A percentile compares a stretch with the other conserved stretches of the same genome.
Conservation (phyloP, 2,888 invertebrate genomes). For the Sphaerophoria taeniata region DNA sequence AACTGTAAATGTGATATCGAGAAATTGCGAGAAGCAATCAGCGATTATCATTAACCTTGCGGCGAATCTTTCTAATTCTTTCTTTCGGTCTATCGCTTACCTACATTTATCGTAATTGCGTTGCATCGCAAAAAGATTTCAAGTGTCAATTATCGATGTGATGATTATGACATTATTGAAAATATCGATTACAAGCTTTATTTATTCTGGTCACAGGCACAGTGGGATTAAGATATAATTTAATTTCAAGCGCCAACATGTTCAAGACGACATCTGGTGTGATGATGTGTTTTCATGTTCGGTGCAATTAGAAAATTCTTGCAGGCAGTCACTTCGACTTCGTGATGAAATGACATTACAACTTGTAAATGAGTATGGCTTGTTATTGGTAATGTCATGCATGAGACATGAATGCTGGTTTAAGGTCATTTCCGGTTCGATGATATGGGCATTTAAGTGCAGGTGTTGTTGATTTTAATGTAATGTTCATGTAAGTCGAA, state of each 20-base stretch:
- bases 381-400: slow-evolving; percentile 12
- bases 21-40: slow-evolving; percentile 9
- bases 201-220: slow-evolving; percentile 31
- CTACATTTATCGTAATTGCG: slow-evolving; percentile 65
- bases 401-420: slow-evolving; percentile 40
- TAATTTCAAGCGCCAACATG: neutral
- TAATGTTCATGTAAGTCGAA: too few species aligned
- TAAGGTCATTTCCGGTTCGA: slow-evolving; percentile 60
- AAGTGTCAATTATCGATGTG: slow-evolving; percentile 49
- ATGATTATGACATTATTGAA: slow-evolving; percentile 39
- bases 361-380: slow-evolving; percentile 4
- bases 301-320: slow-evolving; percentile 6
- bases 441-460: too few species aligned
- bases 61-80: neutral
- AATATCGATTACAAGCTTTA: slow-evolving; percentile 30
- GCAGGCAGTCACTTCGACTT: slow-evolving; percentile 1
- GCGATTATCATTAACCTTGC: too few species aligned
- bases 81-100: slow-evolving; percentile 48
- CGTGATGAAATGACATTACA: neutral
- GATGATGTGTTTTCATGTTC: neutral
- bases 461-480: too few species aligned
- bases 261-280: neutral
- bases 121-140: slow-evolving; percentile 60
- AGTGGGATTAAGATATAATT: slow-evolving; percentile 18
- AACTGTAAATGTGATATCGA: slow-evolving; percentile 68